Conservation (phyloP, 2,888 invertebrate species). For the Pollenia amentaria region DNA sequence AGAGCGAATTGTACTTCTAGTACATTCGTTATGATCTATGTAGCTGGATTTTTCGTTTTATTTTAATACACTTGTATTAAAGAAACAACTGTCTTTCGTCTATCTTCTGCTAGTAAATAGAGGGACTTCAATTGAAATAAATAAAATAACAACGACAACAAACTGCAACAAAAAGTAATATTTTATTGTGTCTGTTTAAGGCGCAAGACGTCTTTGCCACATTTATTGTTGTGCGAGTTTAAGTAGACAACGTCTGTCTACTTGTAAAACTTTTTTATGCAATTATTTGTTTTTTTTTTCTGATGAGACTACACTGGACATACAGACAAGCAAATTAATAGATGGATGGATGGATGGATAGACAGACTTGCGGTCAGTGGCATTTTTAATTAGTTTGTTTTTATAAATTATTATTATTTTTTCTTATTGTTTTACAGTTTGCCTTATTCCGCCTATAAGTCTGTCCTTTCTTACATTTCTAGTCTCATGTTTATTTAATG, state of each 20-base stretch:
- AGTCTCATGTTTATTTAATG: constrained; percentile 35
- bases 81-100: constrained; percentile 22
- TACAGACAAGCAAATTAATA: constrained; percentile 17
- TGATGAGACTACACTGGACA: constrained; percentile 39
- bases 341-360: constrained; percentile 7
- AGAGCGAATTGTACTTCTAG: constrained; percentile 17
- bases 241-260: constrained; percentile 42
- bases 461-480: constrained; percentile 34
- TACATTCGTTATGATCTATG: constrained; percentile 63
- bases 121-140: constrained; percentile 62
- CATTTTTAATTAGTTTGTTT: constrained; percentile 77
- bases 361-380: constrained; percentile 74
- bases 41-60: constrained; percentile 45
- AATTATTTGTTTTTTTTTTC: constrained; percentile 15
- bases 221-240: constrained; percentile 35
- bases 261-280: constrained; percentile 36
- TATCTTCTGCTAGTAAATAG: constrained; percentile 20
- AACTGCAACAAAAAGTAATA: constrained; percentile 39
- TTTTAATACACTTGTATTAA: constrained; percentile 43
- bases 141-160: constrained; percentile 46
- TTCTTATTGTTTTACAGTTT: constrained; percentile 48
- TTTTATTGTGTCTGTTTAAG: constrained; percentile 55
- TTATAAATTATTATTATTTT: constrained; percentile 64
- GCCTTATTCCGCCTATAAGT: constrained; percentile 58
- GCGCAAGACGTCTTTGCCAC: constrained; percentile 32